Percentiles rank a stretch among this genome's conserved stretches.
phyloP scores from a whole-genome alignment of 2,113 vertebrate species.

The Galeopterus variegatus region DNA sequence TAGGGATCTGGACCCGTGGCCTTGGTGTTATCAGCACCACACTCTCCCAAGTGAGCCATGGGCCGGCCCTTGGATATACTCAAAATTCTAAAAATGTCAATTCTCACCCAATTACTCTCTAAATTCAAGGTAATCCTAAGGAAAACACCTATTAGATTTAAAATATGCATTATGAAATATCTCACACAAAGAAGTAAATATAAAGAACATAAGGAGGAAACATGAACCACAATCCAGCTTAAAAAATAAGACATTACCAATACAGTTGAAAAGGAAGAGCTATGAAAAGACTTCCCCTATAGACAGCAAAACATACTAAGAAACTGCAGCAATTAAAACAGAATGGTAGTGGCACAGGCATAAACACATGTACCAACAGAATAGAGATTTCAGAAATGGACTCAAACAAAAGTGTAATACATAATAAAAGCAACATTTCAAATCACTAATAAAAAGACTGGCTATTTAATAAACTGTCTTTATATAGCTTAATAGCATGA shows the following conservation, averaged over 20 bases:
- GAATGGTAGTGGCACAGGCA: neutral
- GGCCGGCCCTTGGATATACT: neutral
- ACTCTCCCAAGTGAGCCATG: too few relatives aligned
- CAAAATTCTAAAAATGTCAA: conserved; percentile 14
- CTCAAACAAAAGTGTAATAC: neutral
- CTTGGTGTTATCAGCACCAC: too few relatives aligned
- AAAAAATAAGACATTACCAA: conserved; percentile 2
- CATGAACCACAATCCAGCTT: neutral
- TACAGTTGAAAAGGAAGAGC: conserved; percentile 2
- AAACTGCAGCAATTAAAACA: neutral
- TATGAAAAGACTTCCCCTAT: neutral
- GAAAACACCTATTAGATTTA: neutral
- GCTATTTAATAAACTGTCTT: conserved; percentile 21
- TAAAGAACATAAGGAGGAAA: neutral
- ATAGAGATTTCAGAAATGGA: neutral
- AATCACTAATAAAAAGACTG: neutral
- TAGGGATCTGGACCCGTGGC: too few relatives aligned
- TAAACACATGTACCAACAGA: neutral
- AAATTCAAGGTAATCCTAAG: neutral
- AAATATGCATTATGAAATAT: neutral
- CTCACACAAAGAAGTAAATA: conserved; percentile 21
- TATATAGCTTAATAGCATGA: neutral
- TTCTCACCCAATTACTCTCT: neutral
- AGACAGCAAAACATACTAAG: neutral
- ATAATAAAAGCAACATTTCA: neutral